These are phyloP conservation scores for Gymnoscopelus braueri DNA, from an alignment of 2,797 vertebrate genomes.

Conservation along the genomic window DNA sequence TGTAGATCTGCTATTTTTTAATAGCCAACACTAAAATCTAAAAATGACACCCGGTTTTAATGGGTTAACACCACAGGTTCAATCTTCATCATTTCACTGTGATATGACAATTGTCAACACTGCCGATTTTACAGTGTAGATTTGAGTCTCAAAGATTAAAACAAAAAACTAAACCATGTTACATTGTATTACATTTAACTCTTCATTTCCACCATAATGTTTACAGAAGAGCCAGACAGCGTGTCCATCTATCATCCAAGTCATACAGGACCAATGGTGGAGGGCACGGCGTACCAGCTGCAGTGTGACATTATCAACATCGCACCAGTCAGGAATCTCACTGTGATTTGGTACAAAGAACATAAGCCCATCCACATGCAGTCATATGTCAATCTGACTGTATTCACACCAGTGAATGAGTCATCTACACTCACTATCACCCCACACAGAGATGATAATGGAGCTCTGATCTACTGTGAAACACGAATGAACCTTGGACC, in stretches of 20 bases:
- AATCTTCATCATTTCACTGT: too few relatives aligned
- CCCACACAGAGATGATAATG: slow-evolving; percentile 42
- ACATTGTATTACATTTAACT: neutral
- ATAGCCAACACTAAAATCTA: too few relatives aligned
- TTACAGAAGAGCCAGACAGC: slow-evolving; percentile 65
- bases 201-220: slow-evolving; percentile 12
- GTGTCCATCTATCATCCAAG: slow-evolving; percentile 49
- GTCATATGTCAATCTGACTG: accelerated
- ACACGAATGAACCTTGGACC: slow-evolving; percentile 51
- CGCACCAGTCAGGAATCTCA: slow-evolving; percentile 53
- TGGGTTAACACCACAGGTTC: too few relatives aligned
- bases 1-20: too few relatives aligned
- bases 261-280: slow-evolving; percentile 10
- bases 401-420: neutral
- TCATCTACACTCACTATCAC: accelerated
- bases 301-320: slow-evolving; percentile 61
- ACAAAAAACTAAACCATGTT: too few relatives aligned
- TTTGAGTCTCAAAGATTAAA: too few relatives aligned
- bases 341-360: slow-evolving; percentile 63
- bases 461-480: slow-evolving; percentile 60
- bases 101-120: too few relatives aligned
- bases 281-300: slow-evolving; percentile 2
- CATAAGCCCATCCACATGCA: accelerated
- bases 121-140: too few relatives aligned
- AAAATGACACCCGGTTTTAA: too few relatives aligned